Base-by-base conservation (phyloP, 2,888 invertebrate genomes). In the Cerastis rubricosa region DNA sequence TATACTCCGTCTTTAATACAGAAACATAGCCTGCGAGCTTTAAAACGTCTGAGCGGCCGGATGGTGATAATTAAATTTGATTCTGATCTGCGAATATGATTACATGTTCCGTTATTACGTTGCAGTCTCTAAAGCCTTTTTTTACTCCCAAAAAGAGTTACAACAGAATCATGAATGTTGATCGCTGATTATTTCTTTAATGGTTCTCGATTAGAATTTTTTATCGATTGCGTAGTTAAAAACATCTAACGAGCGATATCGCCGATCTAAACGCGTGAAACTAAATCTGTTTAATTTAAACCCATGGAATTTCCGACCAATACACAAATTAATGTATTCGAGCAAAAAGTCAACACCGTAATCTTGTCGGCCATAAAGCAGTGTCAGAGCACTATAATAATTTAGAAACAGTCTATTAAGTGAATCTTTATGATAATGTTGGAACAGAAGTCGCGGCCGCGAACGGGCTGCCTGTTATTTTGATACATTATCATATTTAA, bases 401-500 rank as follows among this genome's bases (percentile, higher is more conserved):
- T 96, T 96, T 96, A 90, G 94, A 94, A 96, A 95, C 94, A 95
- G 95, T 95, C 95, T 95, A 96, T 95, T 96, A 96, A 96, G 96
- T 96, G 96, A 96, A 96, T 96, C 95, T 96, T 96, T 96, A 96
- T 95, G 96, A 92, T 95, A 96, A 96, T 96, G 93, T 94, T 90
- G 92, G 92, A 95, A 96, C 96, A 96, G 96, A 96, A 96, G 96
- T 96, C 95, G 95, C 92, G 94, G 93, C 92, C 93, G 94, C 94
- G 94, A 93, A 94, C 93, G 92, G 93, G 93, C 93, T 92, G 95
- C 94, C 95, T 95, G 95, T 94, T 96, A 96, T 96, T 96, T 96
- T 96, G 96, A 96, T 96, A 93, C 95, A 96, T 96, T 96, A 96
- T 96, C 96, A 96, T 96, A 96, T 96, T 96, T 95, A 96, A 96